Evolutionary conservation across 2,888 invertebrate genomes (phyloP).

Genomic region (Drosophila peninsularis): DNA sequence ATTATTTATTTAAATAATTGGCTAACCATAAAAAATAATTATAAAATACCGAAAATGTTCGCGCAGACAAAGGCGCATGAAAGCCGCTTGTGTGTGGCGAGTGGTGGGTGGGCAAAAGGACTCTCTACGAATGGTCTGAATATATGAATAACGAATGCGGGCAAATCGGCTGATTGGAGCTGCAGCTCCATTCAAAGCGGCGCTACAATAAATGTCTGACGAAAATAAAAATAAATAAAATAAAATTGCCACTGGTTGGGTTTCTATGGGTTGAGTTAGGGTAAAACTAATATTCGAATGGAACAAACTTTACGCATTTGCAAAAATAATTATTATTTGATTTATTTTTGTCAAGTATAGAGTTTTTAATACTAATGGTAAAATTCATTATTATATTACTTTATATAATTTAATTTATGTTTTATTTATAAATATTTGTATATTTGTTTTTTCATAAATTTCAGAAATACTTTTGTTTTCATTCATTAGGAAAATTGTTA

Average conservation of each 20-base stretch:
- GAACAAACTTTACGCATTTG: too few relatives aligned
- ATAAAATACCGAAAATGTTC: slow-evolving; percentile 57
- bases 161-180: slow-evolving; percentile 41
- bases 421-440: too few relatives aligned
- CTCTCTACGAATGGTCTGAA: slow-evolving; percentile 32
- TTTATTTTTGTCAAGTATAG: not conserved
- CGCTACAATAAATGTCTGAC: slow-evolving; percentile 9
- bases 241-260: not conserved
- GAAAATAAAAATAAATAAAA: not conserved
- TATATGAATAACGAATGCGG: slow-evolving; percentile 53
- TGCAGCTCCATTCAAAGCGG: slow-evolving; percentile 33
- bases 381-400: not conserved
- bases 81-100: not conserved
- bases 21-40: slow-evolving; percentile 66
- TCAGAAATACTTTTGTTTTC: too few relatives aligned
- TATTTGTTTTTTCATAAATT: too few relatives aligned
- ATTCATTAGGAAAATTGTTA: too few relatives aligned
- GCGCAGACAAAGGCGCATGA: slow-evolving; percentile 36
- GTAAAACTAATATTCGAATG: not conserved
- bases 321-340: not conserved
- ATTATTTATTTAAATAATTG: slow-evolving; percentile 80
- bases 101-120: not conserved
- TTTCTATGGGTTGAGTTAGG: not conserved
- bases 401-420: not conserved
- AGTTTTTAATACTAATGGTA: not conserved